Evolutionary conservation across 1,140 invertebrate species (phyloP).

Genomic region (Eumeta japonica): DNA sequence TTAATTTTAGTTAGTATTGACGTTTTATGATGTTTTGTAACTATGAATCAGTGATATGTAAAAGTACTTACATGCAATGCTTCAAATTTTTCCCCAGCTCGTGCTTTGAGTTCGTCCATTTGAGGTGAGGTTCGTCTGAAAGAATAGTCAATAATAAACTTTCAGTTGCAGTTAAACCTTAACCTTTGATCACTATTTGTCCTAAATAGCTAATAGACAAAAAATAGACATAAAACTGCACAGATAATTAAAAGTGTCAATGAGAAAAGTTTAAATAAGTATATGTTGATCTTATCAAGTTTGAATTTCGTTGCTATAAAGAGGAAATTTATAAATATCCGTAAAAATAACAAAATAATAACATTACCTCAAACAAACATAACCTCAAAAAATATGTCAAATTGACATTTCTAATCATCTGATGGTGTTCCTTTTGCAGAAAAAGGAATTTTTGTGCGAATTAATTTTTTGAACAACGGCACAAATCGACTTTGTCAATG

Average conservation of each 20-base stretch:
- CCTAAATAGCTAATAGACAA: too few relatives aligned
- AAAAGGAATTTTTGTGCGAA: too few relatives aligned
- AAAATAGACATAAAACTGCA: too few relatives aligned
- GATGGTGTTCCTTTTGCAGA: too few relatives aligned
- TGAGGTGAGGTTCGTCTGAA: constrained; percentile 22
- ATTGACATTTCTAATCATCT: too few relatives aligned
- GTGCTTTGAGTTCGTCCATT: constrained; percentile 45
- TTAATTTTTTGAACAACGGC: too few relatives aligned
- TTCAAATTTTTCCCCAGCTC: constrained; percentile 41
- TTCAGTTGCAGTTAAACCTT: constrained; percentile 40
- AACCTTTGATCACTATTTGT: constrained; percentile 49
- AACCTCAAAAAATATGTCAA: constrained; percentile 22
- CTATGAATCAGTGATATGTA: constrained; percentile 12
- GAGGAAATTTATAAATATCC: constrained; percentile 10
- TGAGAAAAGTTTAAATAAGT: constrained; percentile 19
- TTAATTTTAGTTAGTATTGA: constrained; percentile 16
- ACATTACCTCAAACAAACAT: constrained; percentile 24
- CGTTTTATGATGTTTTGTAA: too few relatives aligned
- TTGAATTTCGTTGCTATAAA: constrained; percentile 10
- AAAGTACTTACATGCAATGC: constrained; percentile 42
- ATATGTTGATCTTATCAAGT: constrained; percentile 5
- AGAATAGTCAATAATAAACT: constrained; percentile 21
- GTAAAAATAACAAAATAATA: too few relatives aligned
- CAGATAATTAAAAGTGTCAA: constrained; percentile 42
- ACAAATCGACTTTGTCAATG: too few relatives aligned